Conservation (phyloP, 35 echinoderm and acorn worm genomes). For the Stichopus chloronotus region DNA sequence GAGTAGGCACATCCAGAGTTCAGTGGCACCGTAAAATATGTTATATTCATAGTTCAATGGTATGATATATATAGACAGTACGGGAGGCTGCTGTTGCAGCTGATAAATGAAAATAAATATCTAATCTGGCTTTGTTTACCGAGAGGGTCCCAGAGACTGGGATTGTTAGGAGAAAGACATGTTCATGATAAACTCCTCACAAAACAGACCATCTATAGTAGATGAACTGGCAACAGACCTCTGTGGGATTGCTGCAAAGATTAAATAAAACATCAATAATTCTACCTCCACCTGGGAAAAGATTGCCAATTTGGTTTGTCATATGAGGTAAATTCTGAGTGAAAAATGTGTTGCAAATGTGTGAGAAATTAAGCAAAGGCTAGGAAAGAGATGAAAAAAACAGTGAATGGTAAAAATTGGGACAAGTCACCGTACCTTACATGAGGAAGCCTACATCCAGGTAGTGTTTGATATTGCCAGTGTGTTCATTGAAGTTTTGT, state of each 20-base stretch:
- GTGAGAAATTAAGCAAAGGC: not conserved
- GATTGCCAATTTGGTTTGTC: slow-evolving; percentile 5
- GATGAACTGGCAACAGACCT: not conserved
- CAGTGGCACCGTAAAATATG: too few species aligned
- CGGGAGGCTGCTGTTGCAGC: not conserved
- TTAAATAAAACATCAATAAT: slow-evolving; percentile 27
- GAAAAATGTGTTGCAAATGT: slow-evolving; percentile 38
- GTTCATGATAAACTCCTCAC: not conserved
- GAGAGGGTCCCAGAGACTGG: not conserved
- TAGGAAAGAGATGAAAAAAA: not conserved
- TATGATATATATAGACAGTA: too few species aligned
- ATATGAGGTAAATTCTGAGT: slow-evolving; percentile 14
- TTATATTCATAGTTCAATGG: too few species aligned
- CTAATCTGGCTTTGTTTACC: not conserved
- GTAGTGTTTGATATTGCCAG: too few species aligned
- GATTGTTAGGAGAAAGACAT: not conserved
- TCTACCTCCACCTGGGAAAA: not conserved
- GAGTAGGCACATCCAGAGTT: too few species aligned
- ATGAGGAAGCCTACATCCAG: too few species aligned
- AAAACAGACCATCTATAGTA: not conserved
- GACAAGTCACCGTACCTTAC: too few species aligned
- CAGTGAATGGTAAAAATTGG: too few species aligned
- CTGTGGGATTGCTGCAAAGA: slow-evolving; percentile 18
- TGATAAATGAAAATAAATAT: not conserved
- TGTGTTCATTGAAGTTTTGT: too few species aligned